Conservation (phyloP, 2,888 invertebrate species). For the Papilio elwesi region DNA sequence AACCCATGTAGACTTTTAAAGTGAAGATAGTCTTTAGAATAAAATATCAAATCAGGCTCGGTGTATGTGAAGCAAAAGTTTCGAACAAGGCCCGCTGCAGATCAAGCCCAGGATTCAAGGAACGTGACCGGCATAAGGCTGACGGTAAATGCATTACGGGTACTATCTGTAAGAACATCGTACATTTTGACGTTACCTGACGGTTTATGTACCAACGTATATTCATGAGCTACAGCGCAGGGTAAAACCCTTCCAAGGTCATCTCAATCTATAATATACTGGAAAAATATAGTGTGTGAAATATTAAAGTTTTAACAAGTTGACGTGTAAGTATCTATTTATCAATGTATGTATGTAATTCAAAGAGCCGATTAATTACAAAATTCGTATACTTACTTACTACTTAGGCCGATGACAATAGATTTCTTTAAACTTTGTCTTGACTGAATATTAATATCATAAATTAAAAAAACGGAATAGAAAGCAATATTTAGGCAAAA, state of each 20-base stretch:
- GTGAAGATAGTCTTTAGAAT: background rate
- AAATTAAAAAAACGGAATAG: background rate
- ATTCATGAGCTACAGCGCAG: background rate
- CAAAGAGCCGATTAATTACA: too few relatives aligned
- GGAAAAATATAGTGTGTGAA: background rate
- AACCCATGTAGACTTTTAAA: background rate
- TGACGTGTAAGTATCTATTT: too few relatives aligned
- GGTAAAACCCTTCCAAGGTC: conserved; percentile 2
- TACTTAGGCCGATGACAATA: too few relatives aligned
- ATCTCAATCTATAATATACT: background rate
- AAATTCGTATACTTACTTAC: too few relatives aligned
- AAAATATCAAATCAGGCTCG: conserved; percentile 1
- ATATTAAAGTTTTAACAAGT: too few relatives aligned
- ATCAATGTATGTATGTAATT: too few relatives aligned
- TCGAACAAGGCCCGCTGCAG: conserved; percentile 2
- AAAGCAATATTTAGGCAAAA: background rate
- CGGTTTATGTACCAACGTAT: background rate
- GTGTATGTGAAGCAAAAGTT: background rate
- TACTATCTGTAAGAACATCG: conserved; percentile 4
- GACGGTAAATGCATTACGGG: conserved; percentile 26
- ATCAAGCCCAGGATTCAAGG: conserved; percentile 13
- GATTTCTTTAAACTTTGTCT: too few relatives aligned
- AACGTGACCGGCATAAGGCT: conserved; percentile 23
- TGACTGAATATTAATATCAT: too few relatives aligned
- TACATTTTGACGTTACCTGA: conserved; percentile 4